These are phyloP conservation scores for Copidosoma aretas DNA, from an alignment of 2,888 invertebrate species.

Conservation along the genomic window DNA sequence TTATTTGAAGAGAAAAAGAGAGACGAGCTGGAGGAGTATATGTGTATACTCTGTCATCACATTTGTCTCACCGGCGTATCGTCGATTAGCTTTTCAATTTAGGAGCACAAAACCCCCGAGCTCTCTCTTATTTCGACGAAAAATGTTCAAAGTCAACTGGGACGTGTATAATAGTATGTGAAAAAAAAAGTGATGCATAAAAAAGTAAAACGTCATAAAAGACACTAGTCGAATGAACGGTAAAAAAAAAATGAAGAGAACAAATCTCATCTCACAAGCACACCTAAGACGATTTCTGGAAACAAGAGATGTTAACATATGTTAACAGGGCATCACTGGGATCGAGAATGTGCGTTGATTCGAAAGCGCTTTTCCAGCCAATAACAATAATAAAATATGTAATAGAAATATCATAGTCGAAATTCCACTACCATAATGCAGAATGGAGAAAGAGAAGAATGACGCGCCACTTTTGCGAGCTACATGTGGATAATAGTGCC, in stretches of 20 bases:
- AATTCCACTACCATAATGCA: neutral
- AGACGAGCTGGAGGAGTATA: neutral
- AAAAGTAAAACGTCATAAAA: no score
- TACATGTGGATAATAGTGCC: constrained; percentile 22
- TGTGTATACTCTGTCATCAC: constrained; percentile 7
- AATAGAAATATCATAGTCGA: no score
- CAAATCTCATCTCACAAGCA: no score
- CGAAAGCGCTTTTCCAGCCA: neutral
- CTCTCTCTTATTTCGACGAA: neutral
- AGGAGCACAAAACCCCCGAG: neutral
- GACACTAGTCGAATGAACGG: no score
- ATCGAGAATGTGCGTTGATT: no score
- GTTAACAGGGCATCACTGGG: no score
- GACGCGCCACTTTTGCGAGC: constrained; percentile 30
- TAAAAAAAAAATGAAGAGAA: no score
- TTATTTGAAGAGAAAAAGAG: neutral
- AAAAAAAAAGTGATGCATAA: no score
- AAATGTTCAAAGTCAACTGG: no score
- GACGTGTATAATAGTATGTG: no score
- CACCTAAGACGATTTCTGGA: no score
- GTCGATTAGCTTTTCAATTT: constrained; percentile 5
- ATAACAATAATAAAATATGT: neutral
- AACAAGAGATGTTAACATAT: no score
- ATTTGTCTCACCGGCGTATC: constrained; percentile 17
- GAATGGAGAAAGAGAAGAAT: neutral